Evolutionary conservation across 2,113 vertebrate species (phyloP), one percentile per base, ranked within the genome.

Genomic region (Notiomystis cincta): DNA sequence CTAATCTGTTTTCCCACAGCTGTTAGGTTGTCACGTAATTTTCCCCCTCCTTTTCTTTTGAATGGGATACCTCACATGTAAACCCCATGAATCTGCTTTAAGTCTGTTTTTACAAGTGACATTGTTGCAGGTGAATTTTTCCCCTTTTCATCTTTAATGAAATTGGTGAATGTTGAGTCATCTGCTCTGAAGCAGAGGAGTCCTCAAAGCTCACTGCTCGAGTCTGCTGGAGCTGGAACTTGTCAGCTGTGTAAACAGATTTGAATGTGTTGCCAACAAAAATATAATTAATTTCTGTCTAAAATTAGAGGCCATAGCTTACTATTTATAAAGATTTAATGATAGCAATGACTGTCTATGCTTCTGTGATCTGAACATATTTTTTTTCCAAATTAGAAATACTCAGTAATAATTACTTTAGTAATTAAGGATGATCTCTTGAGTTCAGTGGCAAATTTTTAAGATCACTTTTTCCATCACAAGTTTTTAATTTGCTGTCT

Each of bases 211-310:
- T 98, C 96, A 50, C 94, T 62, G 95, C 96, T 97, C 24, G 38
- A 97, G 95, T 96, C 97, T 97, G 94, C 92, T 97, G 96, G 95
- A 97, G 97, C 98, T 98, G 97, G 97, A 97, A 90, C 97, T 97
- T 94, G 92, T 98, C 98, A 98, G 98, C 98, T 98, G 98, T 98
- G 98, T 98, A 98, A 98, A 98, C 98, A 98, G 92, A 97, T 96
- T 90, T 91, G 96, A 98, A 96, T 96, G 97, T 98, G 97, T 98
- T 98, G 98, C 97, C 98, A 98, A 97, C 97, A 96, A 98, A 98
- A 98, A 97, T 98, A 98, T 97, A 98, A 98, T 98, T 98, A 98
- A 98, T 98, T 98, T 98, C 97, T 98, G 95, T 97, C 96, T 96
- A 98, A 98, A 97, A 98, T 97, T 96, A 87, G 97, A 95, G 96